Evolutionary conservation across 2,797 vertebrate genomes (phyloP), one percentile per base, ranked within the genome.

Genomic region (Notolepis coatsorum): DNA sequence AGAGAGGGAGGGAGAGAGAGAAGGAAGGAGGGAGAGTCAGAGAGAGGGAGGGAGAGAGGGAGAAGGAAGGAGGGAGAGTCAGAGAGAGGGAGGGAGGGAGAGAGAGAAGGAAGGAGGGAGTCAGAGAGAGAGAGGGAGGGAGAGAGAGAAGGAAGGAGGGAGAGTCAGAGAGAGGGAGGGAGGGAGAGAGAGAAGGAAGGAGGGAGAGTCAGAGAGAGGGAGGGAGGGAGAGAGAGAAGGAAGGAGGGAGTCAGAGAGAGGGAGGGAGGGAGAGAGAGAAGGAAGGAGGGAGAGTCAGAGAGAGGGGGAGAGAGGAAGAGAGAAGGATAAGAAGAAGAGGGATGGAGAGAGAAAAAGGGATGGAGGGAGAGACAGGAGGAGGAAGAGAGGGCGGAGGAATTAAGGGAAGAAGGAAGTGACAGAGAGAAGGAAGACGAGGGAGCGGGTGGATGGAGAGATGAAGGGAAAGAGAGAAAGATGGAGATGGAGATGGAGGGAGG

Each of bases 41-140:
- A 50, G 48, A 33, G 23, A 25, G 23, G 28, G 23, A 27, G 13
- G 18, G 12, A 28, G 25, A 43, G 8, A 28, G n/a, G 12, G 46
- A 49, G 3, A 30, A 13, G 30, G 23, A 30, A 25, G 12, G 4
- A 12, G 9, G 25, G 2, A 25, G 10, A 3, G 18, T 18, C 9
- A 49, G 6, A 20, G 28, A 33, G 15, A 33, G 12, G 21, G 48
- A 51, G 30, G 24, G 17, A 51, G 27, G 3, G 8, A 28, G 24
- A 7, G 23, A 17, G 58, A 52, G 69, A 73, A 70, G 20, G 13
- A 6, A 48, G 46, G 65, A 30, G 27, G 27, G 20, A 23, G 13
- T 15, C 7, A 30, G 17, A 75, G 69, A 73, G 71, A 21, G 13
- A 6, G 46, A 49, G 65, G 25, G 27, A 31, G 20, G 17, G 13